These are phyloP conservation scores for Frankliniella intonsa DNA, from an alignment of 2,888 invertebrate genomes.

Conservation along the genomic window DNA sequence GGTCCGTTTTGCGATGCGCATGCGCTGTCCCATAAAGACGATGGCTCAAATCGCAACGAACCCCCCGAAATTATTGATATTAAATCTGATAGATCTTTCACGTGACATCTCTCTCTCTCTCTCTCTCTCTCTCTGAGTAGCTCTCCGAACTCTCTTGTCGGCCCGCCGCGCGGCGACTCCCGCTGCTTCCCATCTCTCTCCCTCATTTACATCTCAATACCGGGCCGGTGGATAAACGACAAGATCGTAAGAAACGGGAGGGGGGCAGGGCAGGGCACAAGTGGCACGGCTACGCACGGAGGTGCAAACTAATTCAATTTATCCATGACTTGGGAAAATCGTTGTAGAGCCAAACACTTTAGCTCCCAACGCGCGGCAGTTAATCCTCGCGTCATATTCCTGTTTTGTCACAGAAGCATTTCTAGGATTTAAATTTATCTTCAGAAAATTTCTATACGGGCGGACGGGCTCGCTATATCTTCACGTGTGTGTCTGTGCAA, in stretches of 20 bases:
- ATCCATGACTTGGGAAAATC: too few relatives aligned
- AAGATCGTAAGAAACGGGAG: not conserved
- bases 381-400: too few relatives aligned
- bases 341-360: too few relatives aligned
- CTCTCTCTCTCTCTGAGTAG: not conserved
- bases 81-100: constrained; percentile 18
- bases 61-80: constrained; percentile 17
- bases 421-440: too few relatives aligned
- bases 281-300: not conserved
- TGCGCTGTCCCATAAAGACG: not conserved
- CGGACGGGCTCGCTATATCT: too few relatives aligned
- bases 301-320: not conserved
- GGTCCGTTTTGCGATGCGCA: not conserved
- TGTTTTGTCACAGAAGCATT: too few relatives aligned
- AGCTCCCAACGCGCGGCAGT: too few relatives aligned
- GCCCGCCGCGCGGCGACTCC: not conserved
- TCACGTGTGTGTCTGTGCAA: not conserved
- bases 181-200: not conserved
- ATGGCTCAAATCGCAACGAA: not conserved
- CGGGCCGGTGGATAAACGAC: not conserved
- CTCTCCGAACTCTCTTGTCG: not conserved
- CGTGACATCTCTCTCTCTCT: not conserved
- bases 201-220: constrained; percentile 25
- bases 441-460: too few relatives aligned
- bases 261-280: not conserved